These are phyloP conservation scores for Cynoglossus semilaevis DNA, from an alignment of 2,113 vertebrate genomes.

Conservation along the genomic window DNA sequence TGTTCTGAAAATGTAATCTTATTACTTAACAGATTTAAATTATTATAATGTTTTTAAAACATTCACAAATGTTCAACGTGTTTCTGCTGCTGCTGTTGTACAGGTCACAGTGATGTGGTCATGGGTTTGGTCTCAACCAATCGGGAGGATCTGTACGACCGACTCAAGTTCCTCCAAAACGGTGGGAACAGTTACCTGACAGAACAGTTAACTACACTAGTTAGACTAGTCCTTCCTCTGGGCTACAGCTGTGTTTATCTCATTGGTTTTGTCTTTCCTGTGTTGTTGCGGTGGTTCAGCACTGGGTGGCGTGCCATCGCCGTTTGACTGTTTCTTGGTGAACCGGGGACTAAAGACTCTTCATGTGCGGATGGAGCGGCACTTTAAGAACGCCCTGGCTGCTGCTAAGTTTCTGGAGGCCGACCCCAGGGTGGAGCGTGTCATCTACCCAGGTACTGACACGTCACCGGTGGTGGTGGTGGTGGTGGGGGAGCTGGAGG, in stretches of 20 bases:
- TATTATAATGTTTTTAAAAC: too few relatives aligned
- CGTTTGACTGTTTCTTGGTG: conserved; percentile 90
- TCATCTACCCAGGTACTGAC: conserved; percentile 84
- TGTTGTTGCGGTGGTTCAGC: conserved; percentile 63
- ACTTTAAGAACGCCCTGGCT: conserved; percentile 84
- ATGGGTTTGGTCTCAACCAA: conserved; percentile 91
- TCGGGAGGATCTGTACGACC: conserved; percentile 75
- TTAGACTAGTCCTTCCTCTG: not conserved
- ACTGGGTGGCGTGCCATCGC: conserved; percentile 86
- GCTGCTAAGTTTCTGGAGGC: conserved; percentile 83
- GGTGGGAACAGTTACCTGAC: conserved; percentile 71
- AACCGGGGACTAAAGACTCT: conserved; percentile 92
- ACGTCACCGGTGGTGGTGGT: too few relatives aligned
- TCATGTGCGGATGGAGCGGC: conserved; percentile 87
- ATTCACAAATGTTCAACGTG: not conserved
- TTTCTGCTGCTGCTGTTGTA: conserved; percentile 9
- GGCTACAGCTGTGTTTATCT: conserved; percentile 25
- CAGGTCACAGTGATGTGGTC: conserved; percentile 92
- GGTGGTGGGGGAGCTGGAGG: too few relatives aligned
- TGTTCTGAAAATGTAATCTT: too few relatives aligned
- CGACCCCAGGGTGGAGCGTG: conserved; percentile 81
- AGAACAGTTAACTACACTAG: too few relatives aligned
- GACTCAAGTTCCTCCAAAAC: conserved; percentile 87
- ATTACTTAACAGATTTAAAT: too few relatives aligned
- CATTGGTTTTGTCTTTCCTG: not conserved